Base-by-base conservation (phyloP, 2,113 vertebrate species). In the Apteryx owenii region DNA sequence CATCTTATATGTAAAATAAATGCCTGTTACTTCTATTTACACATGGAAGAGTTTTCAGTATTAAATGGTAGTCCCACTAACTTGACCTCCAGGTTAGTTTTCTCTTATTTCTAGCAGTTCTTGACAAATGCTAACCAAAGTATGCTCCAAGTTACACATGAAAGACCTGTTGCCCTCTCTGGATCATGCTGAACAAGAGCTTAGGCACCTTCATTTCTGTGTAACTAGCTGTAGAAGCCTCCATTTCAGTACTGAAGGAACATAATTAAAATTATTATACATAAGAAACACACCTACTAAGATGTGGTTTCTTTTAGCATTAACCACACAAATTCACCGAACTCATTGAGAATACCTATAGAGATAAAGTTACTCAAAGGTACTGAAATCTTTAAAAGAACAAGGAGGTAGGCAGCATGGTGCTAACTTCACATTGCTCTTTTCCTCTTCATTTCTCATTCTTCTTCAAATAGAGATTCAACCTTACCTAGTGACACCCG, bases 131-230 rank as follows among this genome's bases (percentile, higher is more conserved):
- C 18, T 51, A 89, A 64, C 31, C 16, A 17, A 86, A 84, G 54
- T 9, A 71, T 22, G 46, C 44, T 82, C 31, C 38, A 75, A 88
- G 29, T 33, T 58, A 53, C 8, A 54, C 33, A 46, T 4, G 21
- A 48, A 56, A 89, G 3, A 10, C 7, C 60, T 4, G 4, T 0
- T 44, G 53, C 31, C 14, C 53, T 56, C 62, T 26, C 4, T 0
- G 54, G 19, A 28, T 68, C 69, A 46, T 25, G 33, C 3, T 36
- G 18, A 26, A 44, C 10, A 29, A 77, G 54, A 73, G 6, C 10
- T 53, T 10, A 42, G 0, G 0, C 7, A 28, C 36, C 48, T 50
- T 65, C 42, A 16, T 1, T 36, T 36, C 42, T 21, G 5, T 2
- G 5, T 17, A 76, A 82, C 10, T 4, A 65, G 12, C 40, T 65